Percentiles rank a stretch among this genome's conserved stretches.
These are phyloP conservation scores for Maniola jurtina DNA, from an alignment of 1,140 invertebrate species.

Conservation along the genomic window DNA sequence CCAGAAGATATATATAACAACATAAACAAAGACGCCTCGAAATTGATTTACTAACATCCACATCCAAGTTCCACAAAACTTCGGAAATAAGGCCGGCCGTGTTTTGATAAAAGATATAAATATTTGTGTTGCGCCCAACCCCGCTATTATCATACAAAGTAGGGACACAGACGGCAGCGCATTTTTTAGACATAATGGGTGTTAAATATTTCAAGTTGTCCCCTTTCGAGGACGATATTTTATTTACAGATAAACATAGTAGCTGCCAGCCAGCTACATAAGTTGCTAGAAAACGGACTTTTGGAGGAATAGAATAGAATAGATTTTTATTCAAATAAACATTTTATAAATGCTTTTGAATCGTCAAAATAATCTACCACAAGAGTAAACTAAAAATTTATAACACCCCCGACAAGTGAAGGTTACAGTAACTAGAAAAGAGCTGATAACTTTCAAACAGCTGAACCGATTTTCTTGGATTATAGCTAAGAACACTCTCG, in stretches of 20 bases:
- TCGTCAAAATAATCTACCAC: too few species aligned
- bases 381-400: too few species aligned
- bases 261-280: not conserved
- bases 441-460: too few species aligned
- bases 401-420: too few species aligned
- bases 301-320: too few species aligned
- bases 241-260: conserved; percentile 25
- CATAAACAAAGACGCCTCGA: not conserved
- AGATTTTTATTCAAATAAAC: too few species aligned
- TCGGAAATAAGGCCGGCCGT: not conserved
- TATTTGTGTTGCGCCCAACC: conserved; percentile 13
- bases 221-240: conserved; percentile 23
- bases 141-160: conserved; percentile 32
- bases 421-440: too few species aligned
- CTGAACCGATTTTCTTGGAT: too few species aligned
- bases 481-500: too few species aligned
- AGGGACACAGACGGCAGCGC: conserved; percentile 13
- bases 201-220: conserved; percentile 36
- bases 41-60: not conserved
- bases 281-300: conserved; percentile 13
- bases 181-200: conserved; percentile 29
- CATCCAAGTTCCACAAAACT: not conserved
- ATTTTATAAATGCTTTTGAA: too few species aligned
- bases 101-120: conserved; percentile 31
- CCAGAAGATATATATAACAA: not conserved